These are phyloP conservation scores for Linnaemya tessellans DNA, from an alignment of 2,888 invertebrate species.

Conservation along the genomic window DNA sequence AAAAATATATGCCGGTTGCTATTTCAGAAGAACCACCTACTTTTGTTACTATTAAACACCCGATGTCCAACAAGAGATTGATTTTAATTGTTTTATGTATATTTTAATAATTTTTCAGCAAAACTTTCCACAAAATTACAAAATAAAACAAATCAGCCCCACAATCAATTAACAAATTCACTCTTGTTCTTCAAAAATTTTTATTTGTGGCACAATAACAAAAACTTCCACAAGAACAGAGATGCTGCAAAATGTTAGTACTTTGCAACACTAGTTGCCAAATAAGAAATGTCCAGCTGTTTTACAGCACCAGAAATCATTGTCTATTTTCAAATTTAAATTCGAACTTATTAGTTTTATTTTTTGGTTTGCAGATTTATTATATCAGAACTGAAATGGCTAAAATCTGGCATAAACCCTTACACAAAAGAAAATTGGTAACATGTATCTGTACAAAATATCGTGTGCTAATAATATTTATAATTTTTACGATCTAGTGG, in stretches of 20 bases:
- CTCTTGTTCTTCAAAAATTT: not conserved
- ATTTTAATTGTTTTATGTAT: not conserved
- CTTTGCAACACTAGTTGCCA: not conserved
- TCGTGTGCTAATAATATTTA: not conserved
- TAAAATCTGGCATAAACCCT: conserved; percentile 78
- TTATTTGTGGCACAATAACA: not conserved
- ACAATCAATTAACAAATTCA: too few species aligned
- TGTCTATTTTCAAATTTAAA: conserved; percentile 23
- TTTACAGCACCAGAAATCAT: conserved; percentile 35
- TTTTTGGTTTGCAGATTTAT: not conserved
- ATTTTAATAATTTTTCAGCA: not conserved
- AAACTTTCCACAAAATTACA: not conserved
- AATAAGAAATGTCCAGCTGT: not conserved
- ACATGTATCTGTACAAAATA: conserved; percentile 33
- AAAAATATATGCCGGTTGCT: conserved; percentile 32
- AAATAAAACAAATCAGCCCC: conserved; percentile 3
- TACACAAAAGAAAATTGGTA: conserved; percentile 79
- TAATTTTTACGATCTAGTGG: conserved; percentile 75
- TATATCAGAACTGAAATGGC: conserved; percentile 39
- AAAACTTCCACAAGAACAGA: conserved; percentile 4
- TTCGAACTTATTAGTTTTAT: conserved; percentile 4
- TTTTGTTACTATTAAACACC: not conserved
- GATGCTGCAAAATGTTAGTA: not conserved
- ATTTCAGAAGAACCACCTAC: not conserved
- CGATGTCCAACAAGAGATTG: not conserved